Percentiles rank a stretch among this genome's conserved stretches.
Evolutionary conservation across 2,797 vertebrate species (phyloP).

Genomic region (Rousettus madagascariensis): DNA sequence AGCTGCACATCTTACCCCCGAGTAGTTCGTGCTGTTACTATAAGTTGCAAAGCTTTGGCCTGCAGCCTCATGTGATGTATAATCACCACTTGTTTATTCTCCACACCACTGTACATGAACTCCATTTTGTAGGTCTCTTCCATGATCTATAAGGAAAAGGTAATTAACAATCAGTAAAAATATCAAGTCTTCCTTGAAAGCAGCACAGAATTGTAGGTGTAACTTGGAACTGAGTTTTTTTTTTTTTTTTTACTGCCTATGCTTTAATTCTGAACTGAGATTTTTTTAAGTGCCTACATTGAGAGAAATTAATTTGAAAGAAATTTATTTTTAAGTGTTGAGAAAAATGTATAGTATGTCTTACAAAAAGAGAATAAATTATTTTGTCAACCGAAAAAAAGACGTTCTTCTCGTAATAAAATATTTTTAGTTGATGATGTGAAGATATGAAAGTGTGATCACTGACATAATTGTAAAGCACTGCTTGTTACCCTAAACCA

Average conservation of each 20-base stretch:
- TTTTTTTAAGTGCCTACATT: background rate
- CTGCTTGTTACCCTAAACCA: background rate
- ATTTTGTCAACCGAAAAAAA: constrained; percentile 21
- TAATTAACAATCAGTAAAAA: background rate
- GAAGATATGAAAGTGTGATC: background rate
- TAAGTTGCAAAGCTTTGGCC: constrained; percentile 94
- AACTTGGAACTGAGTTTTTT: background rate
- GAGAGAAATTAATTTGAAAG: constrained; percentile 36
- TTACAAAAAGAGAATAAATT: background rate
- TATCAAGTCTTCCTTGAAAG: background rate
- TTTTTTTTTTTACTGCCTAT: background rate
- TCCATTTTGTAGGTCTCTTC: constrained; percentile 98
- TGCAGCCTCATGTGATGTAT: constrained; percentile 96
- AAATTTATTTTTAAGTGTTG: background rate
- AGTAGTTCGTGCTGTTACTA: constrained; percentile 91
- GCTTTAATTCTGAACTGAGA: constrained; percentile 4
- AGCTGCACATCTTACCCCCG: constrained; percentile 87
- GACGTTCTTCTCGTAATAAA: background rate
- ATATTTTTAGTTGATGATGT: background rate
- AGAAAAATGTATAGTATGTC: background rate
- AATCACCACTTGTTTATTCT: constrained; percentile 91
- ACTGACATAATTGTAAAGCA: background rate
- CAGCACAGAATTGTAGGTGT: background rate
- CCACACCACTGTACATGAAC: constrained; percentile 96
- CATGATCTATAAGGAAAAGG: constrained; percentile 88